phyloP scores from a whole-genome alignment of 1,140 invertebrate genomes.

The Sogatella furcifera region DNA sequence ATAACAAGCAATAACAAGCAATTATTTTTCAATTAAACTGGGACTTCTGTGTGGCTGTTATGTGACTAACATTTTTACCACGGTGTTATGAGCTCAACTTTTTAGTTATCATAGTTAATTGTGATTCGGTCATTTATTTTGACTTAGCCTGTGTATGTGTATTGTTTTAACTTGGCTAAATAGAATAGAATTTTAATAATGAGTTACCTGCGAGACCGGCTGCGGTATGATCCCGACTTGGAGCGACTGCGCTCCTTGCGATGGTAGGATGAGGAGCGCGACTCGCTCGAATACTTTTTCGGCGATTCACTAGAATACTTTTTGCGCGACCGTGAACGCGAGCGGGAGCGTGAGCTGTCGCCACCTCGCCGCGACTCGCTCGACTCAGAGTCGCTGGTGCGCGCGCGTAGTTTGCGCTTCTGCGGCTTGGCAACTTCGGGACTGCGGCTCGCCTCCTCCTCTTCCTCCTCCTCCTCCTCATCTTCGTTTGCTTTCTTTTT shows the following conservation, averaged over 20 bases:
- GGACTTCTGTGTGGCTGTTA: too few species aligned
- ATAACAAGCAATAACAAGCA: too few species aligned
- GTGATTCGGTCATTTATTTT: too few species aligned
- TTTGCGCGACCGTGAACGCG: conserved; percentile 26
- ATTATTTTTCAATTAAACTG: too few species aligned
- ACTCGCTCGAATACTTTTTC: conserved; percentile 11
- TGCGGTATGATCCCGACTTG: conserved; percentile 18
- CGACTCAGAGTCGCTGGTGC: conserved; percentile 27
- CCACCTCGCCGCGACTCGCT: conserved; percentile 21
- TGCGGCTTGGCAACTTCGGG: conserved; percentile 14
- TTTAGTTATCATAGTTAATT: too few species aligned
- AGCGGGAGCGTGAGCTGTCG: conserved; percentile 31
- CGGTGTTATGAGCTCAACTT: too few species aligned
- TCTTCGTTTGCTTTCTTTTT: too few species aligned
- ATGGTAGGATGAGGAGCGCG: conserved; percentile 3
- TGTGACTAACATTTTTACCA: too few species aligned
- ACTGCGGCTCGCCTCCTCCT: conserved; percentile 23
- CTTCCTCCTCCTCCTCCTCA: conserved; percentile 30
- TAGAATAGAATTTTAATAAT: neutral
- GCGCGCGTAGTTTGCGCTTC: conserved; percentile 16
- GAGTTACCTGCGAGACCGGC: conserved; percentile 1
- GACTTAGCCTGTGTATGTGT: too few species aligned
- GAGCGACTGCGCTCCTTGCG: conserved; percentile 15
- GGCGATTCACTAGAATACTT: conserved; percentile 14
- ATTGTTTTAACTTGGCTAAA: too few species aligned